Evolutionary conservation across 2,888 invertebrate genomes (phyloP).

Genomic region (Trichopria drosophilae): DNA sequence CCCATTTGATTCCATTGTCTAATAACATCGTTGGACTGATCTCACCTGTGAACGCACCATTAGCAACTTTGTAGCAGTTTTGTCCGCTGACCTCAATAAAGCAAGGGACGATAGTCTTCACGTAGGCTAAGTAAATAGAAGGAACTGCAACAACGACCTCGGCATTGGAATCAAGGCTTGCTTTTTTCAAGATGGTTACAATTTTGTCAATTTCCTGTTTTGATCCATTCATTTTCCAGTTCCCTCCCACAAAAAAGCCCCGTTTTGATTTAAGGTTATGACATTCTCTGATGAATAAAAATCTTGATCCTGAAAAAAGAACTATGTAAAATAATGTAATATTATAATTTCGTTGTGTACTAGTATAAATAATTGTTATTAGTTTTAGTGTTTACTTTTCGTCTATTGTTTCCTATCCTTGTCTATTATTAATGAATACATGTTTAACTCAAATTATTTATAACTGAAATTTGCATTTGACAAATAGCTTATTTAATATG

Average conservation of each 20-base stretch:
- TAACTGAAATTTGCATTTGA: too few relatives aligned
- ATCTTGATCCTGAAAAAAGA: too few relatives aligned
- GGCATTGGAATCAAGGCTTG: conserved; percentile 76
- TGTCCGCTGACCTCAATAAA: conserved; percentile 86
- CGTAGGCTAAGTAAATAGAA: conserved; percentile 79
- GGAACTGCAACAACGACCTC: conserved; percentile 92
- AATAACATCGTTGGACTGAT: conserved; percentile 96
- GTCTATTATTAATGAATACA: too few relatives aligned
- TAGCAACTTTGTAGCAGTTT: conserved; percentile 89
- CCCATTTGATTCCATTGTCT: conserved; percentile 90
- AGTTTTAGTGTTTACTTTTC: too few relatives aligned
- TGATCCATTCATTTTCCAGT: conserved; percentile 99
- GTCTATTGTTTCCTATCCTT: too few relatives aligned
- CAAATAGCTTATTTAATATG: too few relatives aligned
- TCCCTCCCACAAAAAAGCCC: conserved; percentile 98
- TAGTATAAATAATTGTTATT: background rate
- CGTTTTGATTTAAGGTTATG: conserved; percentile 74
- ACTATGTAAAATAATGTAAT: background rate
- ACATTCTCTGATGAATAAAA: too few relatives aligned
- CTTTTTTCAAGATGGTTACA: conserved; percentile 73
- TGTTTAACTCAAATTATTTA: too few relatives aligned
- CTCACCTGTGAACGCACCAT: conserved; percentile 93
- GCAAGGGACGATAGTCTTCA: conserved; percentile 69
- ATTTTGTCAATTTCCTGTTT: conserved; percentile 83
- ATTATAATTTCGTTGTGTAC: background rate